These are phyloP conservation scores for Nyctalus aviator DNA, from an alignment of 2,797 vertebrate genomes.

Conservation along the genomic window DNA sequence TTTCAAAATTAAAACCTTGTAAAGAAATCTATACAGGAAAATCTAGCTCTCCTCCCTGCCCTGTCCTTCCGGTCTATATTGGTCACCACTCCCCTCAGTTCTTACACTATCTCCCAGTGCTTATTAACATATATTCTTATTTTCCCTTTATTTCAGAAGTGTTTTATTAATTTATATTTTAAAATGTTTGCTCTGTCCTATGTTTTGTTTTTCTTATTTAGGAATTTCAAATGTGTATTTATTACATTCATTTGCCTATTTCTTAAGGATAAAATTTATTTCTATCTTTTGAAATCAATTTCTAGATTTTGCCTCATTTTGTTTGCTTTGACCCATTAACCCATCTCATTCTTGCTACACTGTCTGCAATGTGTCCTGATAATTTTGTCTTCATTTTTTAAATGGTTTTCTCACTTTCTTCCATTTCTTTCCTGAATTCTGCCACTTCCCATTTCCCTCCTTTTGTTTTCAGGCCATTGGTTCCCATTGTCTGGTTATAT, in stretches of 20 bases:
- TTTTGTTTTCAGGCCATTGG: neutral
- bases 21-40: neutral
- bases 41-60: neutral
- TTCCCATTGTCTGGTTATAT: neutral
- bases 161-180: neutral
- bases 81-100: neutral
- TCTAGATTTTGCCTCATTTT: neutral
- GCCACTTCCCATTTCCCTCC: neutral
- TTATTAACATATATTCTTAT: neutral
- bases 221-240: neutral
- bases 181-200: neutral
- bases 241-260: neutral
- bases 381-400: neutral
- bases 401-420: neutral
- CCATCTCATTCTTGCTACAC: neutral
- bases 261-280: neutral
- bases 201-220: neutral
- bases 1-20: neutral
- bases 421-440: neutral
- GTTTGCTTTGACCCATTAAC: neutral
- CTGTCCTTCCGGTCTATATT: accelerated
- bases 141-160: neutral
- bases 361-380: neutral
- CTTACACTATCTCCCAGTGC: neutral
- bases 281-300: neutral